Evolutionary conservation across 2,113 vertebrate species (phyloP).

Genomic region (Ciconia stormi): DNA sequence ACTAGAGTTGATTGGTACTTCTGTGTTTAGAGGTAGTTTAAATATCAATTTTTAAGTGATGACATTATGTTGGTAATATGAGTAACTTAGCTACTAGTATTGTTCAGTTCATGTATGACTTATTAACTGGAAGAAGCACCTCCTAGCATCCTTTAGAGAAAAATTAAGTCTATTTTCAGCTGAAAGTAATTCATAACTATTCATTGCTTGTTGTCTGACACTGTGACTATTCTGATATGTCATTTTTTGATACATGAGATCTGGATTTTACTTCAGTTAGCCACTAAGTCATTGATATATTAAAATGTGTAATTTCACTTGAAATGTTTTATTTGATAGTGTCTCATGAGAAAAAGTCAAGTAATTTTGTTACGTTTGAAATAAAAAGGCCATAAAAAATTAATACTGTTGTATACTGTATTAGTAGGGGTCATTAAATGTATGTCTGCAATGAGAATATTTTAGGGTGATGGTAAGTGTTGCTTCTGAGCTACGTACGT

Average conservation of each 20-base stretch:
- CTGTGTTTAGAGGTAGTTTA: background rate
- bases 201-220: background rate
- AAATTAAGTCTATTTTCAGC: background rate
- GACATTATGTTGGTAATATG: background rate
- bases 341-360: background rate
- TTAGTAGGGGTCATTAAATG: background rate
- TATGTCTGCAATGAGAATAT: background rate
- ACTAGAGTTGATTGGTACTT: background rate
- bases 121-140: background rate
- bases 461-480: background rate
- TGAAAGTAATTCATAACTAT: background rate
- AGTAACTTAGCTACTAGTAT: background rate
- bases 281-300: background rate
- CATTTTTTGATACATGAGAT: background rate
- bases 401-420: background rate
- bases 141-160: background rate
- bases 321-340: background rate
- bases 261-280: background rate
- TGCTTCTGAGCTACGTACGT: background rate
- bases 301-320: background rate
- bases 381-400: background rate
- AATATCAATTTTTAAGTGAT: background rate
- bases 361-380: background rate
- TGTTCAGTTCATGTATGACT: background rate
- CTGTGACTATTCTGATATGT: background rate